Evolutionary conservation across 2,113 vertebrate species (phyloP).

Genomic region (Boleophthalmus pectinirostris): DNA sequence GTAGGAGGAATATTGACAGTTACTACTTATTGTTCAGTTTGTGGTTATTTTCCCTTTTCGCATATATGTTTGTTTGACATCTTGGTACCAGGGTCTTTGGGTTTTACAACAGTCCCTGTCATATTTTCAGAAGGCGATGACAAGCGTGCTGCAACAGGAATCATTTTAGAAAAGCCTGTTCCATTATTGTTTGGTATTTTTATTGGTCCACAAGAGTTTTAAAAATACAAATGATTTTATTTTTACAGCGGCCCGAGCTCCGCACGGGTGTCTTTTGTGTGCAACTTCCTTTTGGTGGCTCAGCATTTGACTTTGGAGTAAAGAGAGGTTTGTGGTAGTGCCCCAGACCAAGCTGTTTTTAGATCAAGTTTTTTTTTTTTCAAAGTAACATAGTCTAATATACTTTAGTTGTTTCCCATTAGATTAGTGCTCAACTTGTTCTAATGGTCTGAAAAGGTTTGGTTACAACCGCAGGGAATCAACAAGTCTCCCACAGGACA

Average conservation of each 20-base stretch:
- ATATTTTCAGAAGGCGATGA: conserved; percentile 65
- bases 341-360: conserved; percentile 62
- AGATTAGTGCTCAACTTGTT: conserved; percentile 45
- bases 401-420: conserved; percentile 35
- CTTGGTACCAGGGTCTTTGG: conserved; percentile 31
- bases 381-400: conserved; percentile 45
- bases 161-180: conserved; percentile 37
- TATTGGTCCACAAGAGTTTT: conserved; percentile 65
- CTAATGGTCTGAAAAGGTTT: conserved; percentile 31
- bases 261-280: conserved; percentile 58
- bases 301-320: conserved; percentile 56
- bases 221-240: conserved; percentile 67
- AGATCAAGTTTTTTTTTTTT: conserved; percentile 22
- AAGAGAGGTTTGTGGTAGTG: conserved; percentile 69
- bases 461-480: conserved; percentile 29
- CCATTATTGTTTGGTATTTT: conserved; percentile 68
- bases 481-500: conserved; percentile 22
- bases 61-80: conserved; percentile 5
- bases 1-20: conserved; percentile 36
- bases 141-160: conserved; percentile 48
- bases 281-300: conserved; percentile 54
- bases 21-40: conserved; percentile 49
- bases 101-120: conserved; percentile 54
- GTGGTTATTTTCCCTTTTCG: conserved; percentile 26
- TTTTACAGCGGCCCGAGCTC: conserved; percentile 60